Base-by-base conservation (phyloP, 2,113 vertebrate genomes). In the Phycodurus eques region DNA sequence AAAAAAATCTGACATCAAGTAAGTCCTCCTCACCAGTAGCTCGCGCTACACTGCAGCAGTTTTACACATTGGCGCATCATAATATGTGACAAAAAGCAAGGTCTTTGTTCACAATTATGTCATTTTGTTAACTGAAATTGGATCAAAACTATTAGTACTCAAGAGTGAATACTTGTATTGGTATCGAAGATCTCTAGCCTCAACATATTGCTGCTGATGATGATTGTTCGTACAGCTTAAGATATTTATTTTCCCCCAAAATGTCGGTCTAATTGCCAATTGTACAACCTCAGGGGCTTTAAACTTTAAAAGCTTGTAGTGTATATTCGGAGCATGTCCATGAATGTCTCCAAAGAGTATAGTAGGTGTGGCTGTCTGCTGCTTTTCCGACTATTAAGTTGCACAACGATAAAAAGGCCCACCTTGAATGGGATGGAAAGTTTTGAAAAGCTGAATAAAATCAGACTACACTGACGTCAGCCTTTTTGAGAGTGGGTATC, bases 391-490 rank as follows among this genome's bases (percentile, higher is more conserved):
- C 44, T 70, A 56, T 78, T 73, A 20, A 78, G 69, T 54, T 85
- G 51, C 20, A 67, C 73, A 44, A 46, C 27, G 49, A 59, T 73
- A 70, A 67, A 17, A 17, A 68, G 12, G 27, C 53, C 54, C 15
- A 51, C 22, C 51, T 46, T 20, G 20, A 9, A n/a, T 64, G 12
- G 64, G 71, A n/a, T 9, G 43, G 71, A 73, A 68, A 14, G 17
- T 15, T 35, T 17, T 66, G 19, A 82, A 61, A 73, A 33, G 31
- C 56, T 74, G 20, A 69, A 74, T 67, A 61, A 67, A 73, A 83
- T 43, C 33, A 71, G 49, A 17, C 22, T 54, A 42, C n/a, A 54
- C 39, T 12, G 47, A 57, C 22, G 51, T 68, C 73, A 59, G 59
- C 14, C 43, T 8, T 61, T 67, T n/a, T 22, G 9, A 44, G 68